These are phyloP conservation scores for Protomyctophum bolini DNA, from an alignment of 2,113 vertebrate species.

Conservation along the genomic window DNA sequence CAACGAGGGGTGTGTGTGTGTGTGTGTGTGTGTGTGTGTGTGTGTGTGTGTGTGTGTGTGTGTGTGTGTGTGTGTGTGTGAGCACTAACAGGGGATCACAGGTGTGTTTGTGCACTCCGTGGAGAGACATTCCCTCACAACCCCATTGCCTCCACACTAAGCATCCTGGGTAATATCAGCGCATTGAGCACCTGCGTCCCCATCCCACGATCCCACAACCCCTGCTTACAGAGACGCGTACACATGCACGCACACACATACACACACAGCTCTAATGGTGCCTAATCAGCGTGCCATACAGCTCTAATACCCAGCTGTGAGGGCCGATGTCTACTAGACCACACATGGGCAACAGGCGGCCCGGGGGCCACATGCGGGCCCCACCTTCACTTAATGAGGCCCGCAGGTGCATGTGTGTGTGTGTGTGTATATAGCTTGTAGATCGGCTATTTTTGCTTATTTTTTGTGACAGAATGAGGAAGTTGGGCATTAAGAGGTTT, in stretches of 20 bases:
- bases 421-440: background rate
- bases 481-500: too few species aligned
- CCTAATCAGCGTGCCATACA: slow-evolving; percentile 52
- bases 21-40: too few species aligned
- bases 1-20: background rate
- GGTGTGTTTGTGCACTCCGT: slow-evolving; percentile 69
- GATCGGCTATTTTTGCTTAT: too few species aligned
- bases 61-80: slow-evolving; percentile 24
- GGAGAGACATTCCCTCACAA: slow-evolving; percentile 56
- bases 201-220: slow-evolving; percentile 2
- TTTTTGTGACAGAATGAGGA: too few species aligned
- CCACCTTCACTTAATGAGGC: background rate
- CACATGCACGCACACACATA: slow-evolving; percentile 8
- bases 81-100: slow-evolving; percentile 63
- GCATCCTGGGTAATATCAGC: slow-evolving; percentile 75
- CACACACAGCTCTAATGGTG: slow-evolving; percentile 56
- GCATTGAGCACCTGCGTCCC: slow-evolving; percentile 67
- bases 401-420: background rate
- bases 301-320: slow-evolving; percentile 73
- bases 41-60: too few species aligned
- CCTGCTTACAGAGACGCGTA: background rate
- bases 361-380: too few species aligned
- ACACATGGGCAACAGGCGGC: background rate
- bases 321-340: slow-evolving; percentile 47
- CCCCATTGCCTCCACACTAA: slow-evolving; percentile 41